Percentiles rank a stretch among this genome's conserved stretches.
Conservation (phyloP, 2,113 vertebrate species). For the Clarias batrachus region DNA sequence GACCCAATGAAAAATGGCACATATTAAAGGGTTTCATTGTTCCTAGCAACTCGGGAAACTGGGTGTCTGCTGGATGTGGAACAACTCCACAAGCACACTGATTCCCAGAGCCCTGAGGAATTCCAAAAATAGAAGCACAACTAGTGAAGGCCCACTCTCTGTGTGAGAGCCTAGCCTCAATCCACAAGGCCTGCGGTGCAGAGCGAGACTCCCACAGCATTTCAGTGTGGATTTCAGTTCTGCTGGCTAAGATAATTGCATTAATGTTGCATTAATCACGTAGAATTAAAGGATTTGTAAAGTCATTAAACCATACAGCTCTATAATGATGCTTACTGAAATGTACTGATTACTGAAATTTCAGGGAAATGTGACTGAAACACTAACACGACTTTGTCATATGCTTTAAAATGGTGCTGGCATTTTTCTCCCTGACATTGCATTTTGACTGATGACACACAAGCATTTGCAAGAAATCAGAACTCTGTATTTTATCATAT, state of each 20-base stretch:
- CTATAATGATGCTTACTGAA: background rate
- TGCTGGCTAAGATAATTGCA: conserved; percentile 1
- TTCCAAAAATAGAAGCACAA: conserved; percentile 41
- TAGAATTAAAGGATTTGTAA: background rate
- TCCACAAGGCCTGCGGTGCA: conserved; percentile 11
- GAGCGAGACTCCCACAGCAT: background rate
- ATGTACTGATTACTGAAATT: background rate
- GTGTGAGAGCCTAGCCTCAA: conserved; percentile 11
- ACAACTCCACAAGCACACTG: conserved; percentile 22
- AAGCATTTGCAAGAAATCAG: background rate
- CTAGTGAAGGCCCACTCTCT: conserved; percentile 4
- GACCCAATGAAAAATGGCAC: background rate
- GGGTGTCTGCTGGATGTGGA: conserved; percentile 32
- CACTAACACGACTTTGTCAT: background rate
- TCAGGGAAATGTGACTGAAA: background rate
- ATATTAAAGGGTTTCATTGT: background rate
- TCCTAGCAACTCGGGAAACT: background rate
- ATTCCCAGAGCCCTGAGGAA: conserved; percentile 27
- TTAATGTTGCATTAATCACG: background rate
- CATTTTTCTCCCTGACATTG: background rate
- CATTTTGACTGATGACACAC: background rate
- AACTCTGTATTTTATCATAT: background rate
- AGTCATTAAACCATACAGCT: background rate
- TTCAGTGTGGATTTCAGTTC: background rate
- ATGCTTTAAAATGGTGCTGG: background rate